A percentile compares a stretch with the other conserved stretches of the same genome.
These are phyloP conservation scores for Heterotilapia buettikoferi DNA, from an alignment of 2,113 vertebrate genomes.

Conservation along the genomic window DNA sequence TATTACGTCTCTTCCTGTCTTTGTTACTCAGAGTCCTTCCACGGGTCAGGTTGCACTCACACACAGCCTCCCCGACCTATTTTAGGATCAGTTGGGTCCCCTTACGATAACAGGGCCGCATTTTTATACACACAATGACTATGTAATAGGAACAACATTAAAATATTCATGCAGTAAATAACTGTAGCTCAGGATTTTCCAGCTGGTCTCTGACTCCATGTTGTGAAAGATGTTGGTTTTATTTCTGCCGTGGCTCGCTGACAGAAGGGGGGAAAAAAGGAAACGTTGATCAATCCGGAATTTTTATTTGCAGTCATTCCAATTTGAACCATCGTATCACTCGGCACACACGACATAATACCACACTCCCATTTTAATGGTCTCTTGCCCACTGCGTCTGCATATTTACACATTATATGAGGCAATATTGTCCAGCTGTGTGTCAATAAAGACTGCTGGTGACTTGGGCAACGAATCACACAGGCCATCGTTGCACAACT, in stretches of 20 bases:
- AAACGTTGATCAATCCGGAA: not conserved
- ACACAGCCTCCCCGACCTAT: not conserved
- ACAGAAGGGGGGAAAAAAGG: fast-evolving
- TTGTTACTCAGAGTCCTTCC: constrained; percentile 48
- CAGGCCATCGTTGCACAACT: not conserved
- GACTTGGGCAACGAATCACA: not conserved
- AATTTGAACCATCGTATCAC: not conserved
- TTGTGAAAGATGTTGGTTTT: not conserved
- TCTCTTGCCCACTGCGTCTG: not conserved
- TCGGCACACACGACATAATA: not conserved
- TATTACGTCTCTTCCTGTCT: constrained; percentile 72
- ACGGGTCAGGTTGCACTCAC: constrained; percentile 33
- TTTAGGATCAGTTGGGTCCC: not conserved
- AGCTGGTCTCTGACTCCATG: not conserved
- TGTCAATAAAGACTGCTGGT: not conserved
- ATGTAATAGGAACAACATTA: not conserved
- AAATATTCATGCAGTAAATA: not conserved
- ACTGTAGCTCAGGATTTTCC: not conserved
- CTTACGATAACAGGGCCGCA: not conserved
- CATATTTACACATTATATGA: not conserved
- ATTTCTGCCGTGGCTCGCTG: not conserved
- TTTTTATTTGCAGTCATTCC: not conserved
- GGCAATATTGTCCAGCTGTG: not conserved
- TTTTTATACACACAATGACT: not conserved
- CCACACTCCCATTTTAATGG: not conserved